Percentiles rank a stretch among this genome's conserved stretches.
These are phyloP conservation scores for Callipepla squamata DNA, from an alignment of 2,113 vertebrate species.

Conservation along the genomic window DNA sequence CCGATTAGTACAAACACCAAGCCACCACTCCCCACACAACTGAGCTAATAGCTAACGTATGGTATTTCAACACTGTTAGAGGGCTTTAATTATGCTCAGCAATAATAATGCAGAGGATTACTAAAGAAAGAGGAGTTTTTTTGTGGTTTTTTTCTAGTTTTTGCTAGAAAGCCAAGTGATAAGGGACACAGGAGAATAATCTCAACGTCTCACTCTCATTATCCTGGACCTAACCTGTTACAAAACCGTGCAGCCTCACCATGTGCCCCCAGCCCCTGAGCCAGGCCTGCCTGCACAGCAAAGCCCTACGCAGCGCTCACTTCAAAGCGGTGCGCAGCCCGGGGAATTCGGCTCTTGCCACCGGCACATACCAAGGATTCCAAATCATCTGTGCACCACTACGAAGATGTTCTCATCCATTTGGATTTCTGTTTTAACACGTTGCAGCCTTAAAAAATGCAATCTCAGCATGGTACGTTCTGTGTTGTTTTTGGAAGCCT, in stretches of 20 bases:
- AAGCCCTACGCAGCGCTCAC: background rate
- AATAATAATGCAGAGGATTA: background rate
- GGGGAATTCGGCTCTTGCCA: constrained; percentile 49
- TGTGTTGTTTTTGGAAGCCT: background rate
- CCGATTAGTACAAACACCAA: background rate
- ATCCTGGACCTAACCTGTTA: background rate
- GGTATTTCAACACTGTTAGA: background rate
- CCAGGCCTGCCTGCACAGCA: background rate
- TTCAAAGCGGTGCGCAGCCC: background rate
- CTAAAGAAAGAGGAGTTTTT: background rate
- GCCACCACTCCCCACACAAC: background rate
- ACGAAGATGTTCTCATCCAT: constrained; percentile 25
- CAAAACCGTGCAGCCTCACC: background rate
- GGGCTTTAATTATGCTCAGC: background rate
- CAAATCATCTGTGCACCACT: constrained; percentile 50
- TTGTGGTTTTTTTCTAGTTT: background rate
- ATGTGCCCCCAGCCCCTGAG: background rate
- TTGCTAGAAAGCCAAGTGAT: background rate
- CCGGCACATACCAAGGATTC: constrained; percentile 79
- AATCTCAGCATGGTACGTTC: background rate
- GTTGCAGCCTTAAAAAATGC: constrained; percentile 56
- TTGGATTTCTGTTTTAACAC: constrained; percentile 66
- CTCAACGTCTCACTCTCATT: background rate
- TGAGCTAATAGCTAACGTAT: too few relatives aligned
- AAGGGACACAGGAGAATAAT: background rate